Evolutionary conservation across 2,888 invertebrate species (phyloP), one percentile per base, ranked within the genome.

Genomic region (Cetonia aurata): DNA sequence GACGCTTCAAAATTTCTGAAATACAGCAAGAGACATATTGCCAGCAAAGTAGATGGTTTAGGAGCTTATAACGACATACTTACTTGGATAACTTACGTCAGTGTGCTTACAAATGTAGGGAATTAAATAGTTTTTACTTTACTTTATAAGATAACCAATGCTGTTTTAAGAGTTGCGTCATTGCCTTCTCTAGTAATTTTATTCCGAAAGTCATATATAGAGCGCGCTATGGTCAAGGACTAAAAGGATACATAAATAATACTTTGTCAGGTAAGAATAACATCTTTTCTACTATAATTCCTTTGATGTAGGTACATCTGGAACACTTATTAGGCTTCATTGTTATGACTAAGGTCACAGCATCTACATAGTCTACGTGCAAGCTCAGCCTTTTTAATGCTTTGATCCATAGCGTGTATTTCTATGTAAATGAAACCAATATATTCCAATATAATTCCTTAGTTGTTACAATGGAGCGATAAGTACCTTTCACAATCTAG

Each of bases 61-160:
- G 65, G 69, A 8, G 65, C 71, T 8, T 74, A 70, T 59, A 60
- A 71, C 19, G 72, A 69, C 19, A 69, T 71, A 46, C 41, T 74
- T 12, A 50, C 55, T 56, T 66, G 67, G 44, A 60, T 74, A 8
- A 72, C 72, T 15, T 72, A 69, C 52, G 3, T 69, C 17, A 72
- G 72, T 37, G 71, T 74, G n/a, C 50, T 72, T 41, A 71, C 72
- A 19, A 74, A 74, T 55, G 74, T 74, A 71, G 56, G 57, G 15
- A 31, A 12, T 8, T 44, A 0, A 9, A 15, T 4, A 2, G 9
- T n/a, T 9, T 50, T n/a, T n/a, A n/a, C n/a, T n/a, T n/a, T n/a
- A n/a, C n/a, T 48, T 8, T 48, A 6, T n/a, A 15, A 10, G 13
- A 4, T 48, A 15, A 13, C 4, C 13, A n/a, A 13, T 10, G 37